Conservation (phyloP, 2,113 vertebrate species). For the Pelecanus crispus region DNA sequence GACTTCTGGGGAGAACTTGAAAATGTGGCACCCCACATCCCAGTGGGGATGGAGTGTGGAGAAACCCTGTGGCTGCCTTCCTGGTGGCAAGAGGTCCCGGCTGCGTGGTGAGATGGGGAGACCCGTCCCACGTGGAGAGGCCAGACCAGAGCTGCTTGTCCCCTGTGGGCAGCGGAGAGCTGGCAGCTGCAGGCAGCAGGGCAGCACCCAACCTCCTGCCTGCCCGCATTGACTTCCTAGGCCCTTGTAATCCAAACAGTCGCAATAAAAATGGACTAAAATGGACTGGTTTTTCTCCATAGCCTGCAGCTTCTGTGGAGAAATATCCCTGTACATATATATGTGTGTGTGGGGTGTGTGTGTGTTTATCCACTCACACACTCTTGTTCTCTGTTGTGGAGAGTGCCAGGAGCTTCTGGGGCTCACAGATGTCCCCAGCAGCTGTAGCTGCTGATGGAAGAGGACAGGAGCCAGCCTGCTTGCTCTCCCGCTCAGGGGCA, state of each 20-base stretch:
- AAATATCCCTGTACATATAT: background rate
- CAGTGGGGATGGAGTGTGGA: background rate
- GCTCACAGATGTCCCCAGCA: background rate
- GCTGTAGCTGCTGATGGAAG: background rate
- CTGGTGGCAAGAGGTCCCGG: background rate
- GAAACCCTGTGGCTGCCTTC: background rate
- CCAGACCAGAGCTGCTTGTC: fast-evolving
- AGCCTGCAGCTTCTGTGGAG: background rate
- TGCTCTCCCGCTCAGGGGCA: background rate
- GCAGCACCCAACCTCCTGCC: background rate
- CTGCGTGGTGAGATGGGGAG: background rate
- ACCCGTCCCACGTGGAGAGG: background rate
- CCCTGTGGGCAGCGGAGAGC: background rate
- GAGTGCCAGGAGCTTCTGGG: background rate
- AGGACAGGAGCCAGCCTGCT: background rate
- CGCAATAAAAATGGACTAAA: background rate
- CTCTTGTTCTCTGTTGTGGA: background rate
- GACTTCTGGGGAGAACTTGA: background rate
- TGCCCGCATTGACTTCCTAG: background rate
- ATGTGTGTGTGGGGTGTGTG: background rate
- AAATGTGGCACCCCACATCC: background rate
- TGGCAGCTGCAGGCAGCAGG: background rate
- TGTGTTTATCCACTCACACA: background rate
- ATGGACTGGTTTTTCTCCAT: background rate
- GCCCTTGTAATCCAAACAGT: background rate